Conservation (phyloP, 2,888 invertebrate genomes). For the Sinelater perroti region DNA sequence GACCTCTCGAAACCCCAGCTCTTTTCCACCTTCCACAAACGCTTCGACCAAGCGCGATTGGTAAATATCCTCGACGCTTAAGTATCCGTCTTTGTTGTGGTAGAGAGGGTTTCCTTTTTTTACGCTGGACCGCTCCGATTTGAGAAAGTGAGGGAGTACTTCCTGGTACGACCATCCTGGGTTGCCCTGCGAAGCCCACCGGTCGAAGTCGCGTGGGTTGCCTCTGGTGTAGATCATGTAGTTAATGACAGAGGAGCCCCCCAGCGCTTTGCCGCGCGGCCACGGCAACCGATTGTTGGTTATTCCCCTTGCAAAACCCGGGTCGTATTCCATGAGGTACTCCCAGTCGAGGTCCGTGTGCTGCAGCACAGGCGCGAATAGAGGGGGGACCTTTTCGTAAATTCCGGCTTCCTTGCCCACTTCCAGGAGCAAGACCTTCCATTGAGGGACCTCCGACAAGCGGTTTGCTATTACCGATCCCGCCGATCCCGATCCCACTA, state of each 20-base stretch:
- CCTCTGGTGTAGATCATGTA: slow-evolving; percentile 81
- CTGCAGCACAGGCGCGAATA: slow-evolving; percentile 56
- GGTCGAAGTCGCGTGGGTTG: slow-evolving; percentile 71
- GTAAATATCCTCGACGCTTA: slow-evolving; percentile 69
- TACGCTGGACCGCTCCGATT: slow-evolving; percentile 65
- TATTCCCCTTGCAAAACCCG: slow-evolving; percentile 24
- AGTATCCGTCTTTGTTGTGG: slow-evolving; percentile 69
- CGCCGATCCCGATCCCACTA: slow-evolving; percentile 61
- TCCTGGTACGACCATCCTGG: slow-evolving; percentile 72
- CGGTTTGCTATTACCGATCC: slow-evolving; percentile 63
- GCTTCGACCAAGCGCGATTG: slow-evolving; percentile 59
- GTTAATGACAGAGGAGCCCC: slow-evolving; percentile 69
- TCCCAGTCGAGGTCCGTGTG: slow-evolving; percentile 67
- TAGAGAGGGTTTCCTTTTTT: slow-evolving; percentile 60
- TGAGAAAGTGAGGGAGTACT: slow-evolving; percentile 63
- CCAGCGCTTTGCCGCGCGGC: slow-evolving; percentile 69
- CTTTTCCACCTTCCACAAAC: slow-evolving; percentile 57
- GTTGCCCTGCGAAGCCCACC: slow-evolving; percentile 73
- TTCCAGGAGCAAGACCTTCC: slow-evolving; percentile 64
- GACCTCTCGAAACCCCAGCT: slow-evolving; percentile 58
- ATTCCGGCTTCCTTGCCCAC: slow-evolving; percentile 63
- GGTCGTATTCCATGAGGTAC: slow-evolving; percentile 65
- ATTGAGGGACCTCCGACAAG: slow-evolving; percentile 60
- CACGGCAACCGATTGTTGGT: slow-evolving; percentile 56
- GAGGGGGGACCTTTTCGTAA: slow-evolving; percentile 58